Conservation (phyloP, 1,140 invertebrate species). For the Tetramorium parvispinum region DNA sequence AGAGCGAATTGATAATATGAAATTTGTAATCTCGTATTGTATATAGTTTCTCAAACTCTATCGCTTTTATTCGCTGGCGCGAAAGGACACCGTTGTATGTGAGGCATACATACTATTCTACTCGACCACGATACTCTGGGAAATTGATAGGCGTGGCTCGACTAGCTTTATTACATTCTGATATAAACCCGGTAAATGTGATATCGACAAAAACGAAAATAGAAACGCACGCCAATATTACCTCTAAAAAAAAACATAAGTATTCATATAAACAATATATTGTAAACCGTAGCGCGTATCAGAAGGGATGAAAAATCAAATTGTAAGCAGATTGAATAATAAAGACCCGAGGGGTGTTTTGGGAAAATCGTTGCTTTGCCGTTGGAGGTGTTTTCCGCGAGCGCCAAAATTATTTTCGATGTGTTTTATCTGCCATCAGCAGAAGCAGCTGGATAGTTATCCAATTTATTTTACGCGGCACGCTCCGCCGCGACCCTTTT, state of each 20-base stretch:
- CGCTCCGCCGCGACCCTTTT: neutral
- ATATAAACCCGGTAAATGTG: constrained; percentile 28
- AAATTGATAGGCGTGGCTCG: constrained; percentile 38
- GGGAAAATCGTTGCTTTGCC: neutral
- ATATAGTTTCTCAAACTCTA: constrained; percentile 8
- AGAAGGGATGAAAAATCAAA: neutral
- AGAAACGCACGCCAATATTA: neutral
- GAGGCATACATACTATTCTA: constrained; percentile 5
- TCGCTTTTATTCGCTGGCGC: constrained; percentile 7
- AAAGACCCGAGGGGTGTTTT: neutral
- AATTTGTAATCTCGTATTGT: constrained; percentile 34
- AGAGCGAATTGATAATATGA: constrained; percentile 51
- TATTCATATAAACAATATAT: neutral
- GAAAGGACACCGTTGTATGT: constrained; percentile 2
- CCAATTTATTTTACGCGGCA: constrained; percentile 31
- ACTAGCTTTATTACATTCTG: constrained; percentile 49
- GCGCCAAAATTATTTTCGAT: constrained; percentile 44
- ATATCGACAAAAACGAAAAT: constrained; percentile 28
- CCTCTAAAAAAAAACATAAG: neutral
- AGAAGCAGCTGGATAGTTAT: constrained; percentile 2
- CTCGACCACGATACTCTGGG: constrained; percentile 19
- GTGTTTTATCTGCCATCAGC: constrained; percentile 24
- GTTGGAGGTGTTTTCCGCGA: neutral
- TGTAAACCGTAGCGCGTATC: neutral
- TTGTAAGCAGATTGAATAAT: constrained; percentile 15